Base-by-base conservation (phyloP, 2,888 invertebrate species). In the Aphrophora alni region DNA sequence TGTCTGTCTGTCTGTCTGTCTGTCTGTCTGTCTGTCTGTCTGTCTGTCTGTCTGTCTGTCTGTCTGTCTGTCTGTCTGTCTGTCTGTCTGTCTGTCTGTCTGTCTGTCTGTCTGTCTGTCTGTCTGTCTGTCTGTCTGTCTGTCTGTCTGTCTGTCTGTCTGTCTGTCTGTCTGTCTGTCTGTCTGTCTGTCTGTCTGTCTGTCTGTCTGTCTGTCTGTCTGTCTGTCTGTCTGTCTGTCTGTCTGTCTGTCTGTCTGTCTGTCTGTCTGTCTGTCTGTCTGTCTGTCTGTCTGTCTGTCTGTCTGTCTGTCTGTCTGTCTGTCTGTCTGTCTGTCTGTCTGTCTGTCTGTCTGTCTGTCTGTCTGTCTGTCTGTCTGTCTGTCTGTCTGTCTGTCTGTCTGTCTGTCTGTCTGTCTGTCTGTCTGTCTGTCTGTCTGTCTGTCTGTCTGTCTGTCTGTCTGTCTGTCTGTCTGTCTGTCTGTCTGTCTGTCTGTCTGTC, bases 1-100 rank as follows among this genome's bases (percentile, higher is more conserved):
- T 68, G 68, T 68, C 68, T 68, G 68, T 68, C 68, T 68, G 68
- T 68, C 68, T 68, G 68, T 68, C 68, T 68, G 68, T 68, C 68
- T 68, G 68, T 68, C 68, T 68, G 68, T 68, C 68, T 68, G 68
- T 68, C 68, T 68, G 68, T 68, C 68, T 68, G 68, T 68, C 68
- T 68, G 68, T 68, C 68, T 68, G 68, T 68, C 68, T 68, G 68
- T 68, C 68, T 68, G 68, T 68, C 68, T 68, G 68, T 68, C 68
- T 68, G 68, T 33, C 33, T 33, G 33, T 33, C 33, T 33, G 68
- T 33, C 33, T 33, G 33, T 33, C 33, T 33, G 33, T 33, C 33
- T 33, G 33, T 33, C 33, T 33, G 33, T 33, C 33, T 33, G 33
- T 33, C 33, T 33, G 33, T 68, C 68, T 68, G 68, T 68, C 68